Evolutionary conservation across 2,888 invertebrate genomes (phyloP).

Genomic region (Furcula furcula): DNA sequence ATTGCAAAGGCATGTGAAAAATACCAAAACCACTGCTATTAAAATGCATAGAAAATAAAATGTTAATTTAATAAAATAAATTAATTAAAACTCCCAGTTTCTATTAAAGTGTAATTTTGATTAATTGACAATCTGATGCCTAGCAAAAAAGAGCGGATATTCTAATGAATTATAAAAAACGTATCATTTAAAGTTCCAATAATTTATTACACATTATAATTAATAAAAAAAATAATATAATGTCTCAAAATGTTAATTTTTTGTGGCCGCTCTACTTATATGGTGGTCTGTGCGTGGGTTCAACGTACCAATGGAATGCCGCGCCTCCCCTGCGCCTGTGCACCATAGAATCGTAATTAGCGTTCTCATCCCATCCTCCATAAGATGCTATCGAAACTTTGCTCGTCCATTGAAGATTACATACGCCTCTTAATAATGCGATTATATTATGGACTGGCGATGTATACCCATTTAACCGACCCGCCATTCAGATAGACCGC

Average conservation of each 20-base stretch:
- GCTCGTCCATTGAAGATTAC: slow-evolving; percentile 46
- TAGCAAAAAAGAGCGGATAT: not conserved
- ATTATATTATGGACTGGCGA: slow-evolving; percentile 21
- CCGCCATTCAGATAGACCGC: not conserved
- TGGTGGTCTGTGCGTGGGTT: slow-evolving; percentile 39
- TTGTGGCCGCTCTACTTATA: slow-evolving; percentile 26
- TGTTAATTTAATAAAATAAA: not conserved
- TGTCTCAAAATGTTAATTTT: slow-evolving; percentile 28
- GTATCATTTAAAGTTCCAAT: slow-evolving; percentile 25
- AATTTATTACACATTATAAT: slow-evolving; percentile 32
- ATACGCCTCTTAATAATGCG: slow-evolving; percentile 19
- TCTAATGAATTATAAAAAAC: slow-evolving; percentile 3
- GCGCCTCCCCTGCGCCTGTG: slow-evolving; percentile 55
- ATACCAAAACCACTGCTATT: too few relatives aligned
- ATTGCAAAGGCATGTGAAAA: too few relatives aligned
- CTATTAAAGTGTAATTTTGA: not conserved
- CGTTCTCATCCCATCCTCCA: slow-evolving; percentile 61
- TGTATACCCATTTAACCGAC: slow-evolving; percentile 11
- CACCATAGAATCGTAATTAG: slow-evolving; percentile 77
- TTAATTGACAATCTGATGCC: not conserved
- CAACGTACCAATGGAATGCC: slow-evolving; percentile 67
- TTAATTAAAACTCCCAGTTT: not conserved
- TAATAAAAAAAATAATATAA: slow-evolving; percentile 35
- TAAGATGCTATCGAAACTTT: slow-evolving; percentile 45
- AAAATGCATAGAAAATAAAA: too few relatives aligned